Percentiles rank a stretch among this genome's conserved stretches.
Evolutionary conservation across 2,888 invertebrate species (phyloP).

Genomic region (Lasioglossum pauxillum): DNA sequence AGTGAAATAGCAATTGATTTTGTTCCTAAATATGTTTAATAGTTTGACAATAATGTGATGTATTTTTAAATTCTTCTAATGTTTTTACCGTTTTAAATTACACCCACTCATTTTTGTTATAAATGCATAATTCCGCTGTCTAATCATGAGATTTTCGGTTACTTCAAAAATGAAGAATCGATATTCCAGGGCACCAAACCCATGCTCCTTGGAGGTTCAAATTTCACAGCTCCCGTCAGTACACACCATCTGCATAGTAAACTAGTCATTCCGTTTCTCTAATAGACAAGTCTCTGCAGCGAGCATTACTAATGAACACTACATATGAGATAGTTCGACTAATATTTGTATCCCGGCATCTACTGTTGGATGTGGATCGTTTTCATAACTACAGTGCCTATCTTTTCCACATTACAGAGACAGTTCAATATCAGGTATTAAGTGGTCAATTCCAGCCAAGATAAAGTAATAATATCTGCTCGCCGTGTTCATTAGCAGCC

Average conservation of each 20-base stretch:
- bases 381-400: neutral
- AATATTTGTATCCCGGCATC: neutral
- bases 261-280: neutral
- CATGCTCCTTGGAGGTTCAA: neutral
- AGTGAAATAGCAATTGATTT: too few species aligned
- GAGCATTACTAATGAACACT: neutral
- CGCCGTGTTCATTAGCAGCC: neutral
- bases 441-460: neutral
- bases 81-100: too few species aligned
- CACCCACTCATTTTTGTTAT: too few species aligned
- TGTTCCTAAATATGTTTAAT: too few species aligned
- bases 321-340: neutral
- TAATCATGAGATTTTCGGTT: too few species aligned
- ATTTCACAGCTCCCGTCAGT: neutral
- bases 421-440: neutral
- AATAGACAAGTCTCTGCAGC: neutral
- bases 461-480: slow-evolving; percentile 9
- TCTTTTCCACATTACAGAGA: neutral
- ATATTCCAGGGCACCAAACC: neutral
- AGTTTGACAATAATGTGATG: too few species aligned
- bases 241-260: neutral
- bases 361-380: neutral
- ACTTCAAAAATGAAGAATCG: neutral
- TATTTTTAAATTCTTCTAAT: too few species aligned
- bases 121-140: too few species aligned